Evolutionary conservation across 92 coral and sea anemone species (phyloP).

Genomic region (Plumapathes pennacea): DNA sequence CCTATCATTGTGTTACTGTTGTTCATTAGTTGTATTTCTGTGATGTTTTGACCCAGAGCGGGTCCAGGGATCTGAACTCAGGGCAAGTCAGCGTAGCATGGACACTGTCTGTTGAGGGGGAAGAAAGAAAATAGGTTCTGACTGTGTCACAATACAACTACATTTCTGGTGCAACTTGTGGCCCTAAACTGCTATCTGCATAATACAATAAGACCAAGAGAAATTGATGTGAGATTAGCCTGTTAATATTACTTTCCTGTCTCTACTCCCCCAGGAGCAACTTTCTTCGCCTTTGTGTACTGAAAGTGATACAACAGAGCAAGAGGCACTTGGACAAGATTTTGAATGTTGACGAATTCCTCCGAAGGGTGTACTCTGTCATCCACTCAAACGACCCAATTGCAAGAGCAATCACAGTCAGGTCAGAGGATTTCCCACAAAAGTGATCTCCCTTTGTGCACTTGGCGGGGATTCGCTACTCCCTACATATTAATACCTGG

Average conservation of each 20-base stretch:
- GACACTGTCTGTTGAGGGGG: too few species aligned
- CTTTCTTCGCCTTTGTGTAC: slow-evolving; percentile 87
- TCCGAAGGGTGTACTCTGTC: slow-evolving; percentile 88
- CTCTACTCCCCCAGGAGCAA: too few species aligned
- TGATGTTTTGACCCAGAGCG: too few species aligned
- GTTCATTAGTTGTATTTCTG: neutral
- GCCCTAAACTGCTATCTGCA: too few species aligned
- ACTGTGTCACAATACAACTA: too few species aligned
- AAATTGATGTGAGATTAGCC: too few species aligned
- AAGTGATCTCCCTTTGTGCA: neutral
- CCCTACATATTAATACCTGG: neutral
- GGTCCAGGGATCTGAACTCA: too few species aligned
- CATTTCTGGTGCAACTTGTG: too few species aligned
- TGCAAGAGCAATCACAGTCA: slow-evolving; percentile 96
- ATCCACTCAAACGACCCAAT: slow-evolving; percentile 97
- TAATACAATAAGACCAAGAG: too few species aligned
- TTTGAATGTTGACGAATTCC: slow-evolving; percentile 87
- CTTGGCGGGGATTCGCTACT: neutral
- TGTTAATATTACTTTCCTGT: too few species aligned
- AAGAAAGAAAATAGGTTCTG: too few species aligned
- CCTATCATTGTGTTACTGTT: neutral
- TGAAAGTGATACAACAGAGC: slow-evolving; percentile 92
- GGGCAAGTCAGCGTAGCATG: too few species aligned
- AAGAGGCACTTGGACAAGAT: slow-evolving; percentile 91
- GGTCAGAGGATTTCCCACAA: slow-evolving; percentile 44